Percentiles rank a stretch among this genome's conserved stretches.
phyloP scores from a whole-genome alignment of 2,113 vertebrate species.

The Apus apus region DNA sequence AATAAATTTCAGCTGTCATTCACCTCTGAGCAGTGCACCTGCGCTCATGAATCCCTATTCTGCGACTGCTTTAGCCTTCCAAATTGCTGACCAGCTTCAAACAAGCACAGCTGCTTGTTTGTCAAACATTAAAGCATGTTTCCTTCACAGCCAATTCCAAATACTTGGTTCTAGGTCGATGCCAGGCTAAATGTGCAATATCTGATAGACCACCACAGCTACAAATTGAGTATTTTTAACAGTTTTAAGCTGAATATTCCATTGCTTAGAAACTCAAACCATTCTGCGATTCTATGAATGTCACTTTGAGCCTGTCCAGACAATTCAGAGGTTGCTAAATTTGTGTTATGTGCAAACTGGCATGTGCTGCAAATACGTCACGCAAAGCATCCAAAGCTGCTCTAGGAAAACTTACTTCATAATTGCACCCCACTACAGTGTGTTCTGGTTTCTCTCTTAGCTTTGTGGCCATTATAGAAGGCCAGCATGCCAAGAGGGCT shows the following conservation, averaged over 20 bases:
- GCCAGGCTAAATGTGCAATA: background rate
- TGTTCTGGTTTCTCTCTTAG: background rate
- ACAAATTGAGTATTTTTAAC: background rate
- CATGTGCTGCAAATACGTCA: background rate
- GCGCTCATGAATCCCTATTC: fast-evolving
- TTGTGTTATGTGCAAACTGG: background rate
- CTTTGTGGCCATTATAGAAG: background rate
- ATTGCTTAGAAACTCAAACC: background rate
- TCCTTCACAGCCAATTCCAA: background rate
- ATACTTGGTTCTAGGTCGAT: background rate
- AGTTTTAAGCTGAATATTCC: background rate
- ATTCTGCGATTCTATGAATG: too few relatives aligned
- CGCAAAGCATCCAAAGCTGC: background rate
- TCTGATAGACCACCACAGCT: background rate
- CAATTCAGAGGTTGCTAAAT: background rate
- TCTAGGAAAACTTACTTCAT: background rate
- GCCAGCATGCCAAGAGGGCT: fast-evolving
- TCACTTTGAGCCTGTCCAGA: background rate
- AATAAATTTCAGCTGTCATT: background rate
- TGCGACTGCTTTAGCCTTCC: background rate
- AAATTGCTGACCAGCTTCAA: background rate
- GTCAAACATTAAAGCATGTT: background rate
- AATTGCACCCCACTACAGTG: background rate
- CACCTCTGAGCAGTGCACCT: background rate
- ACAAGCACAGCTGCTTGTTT: background rate